Conservation (phyloP, 2,113 vertebrate genomes). For the Rhombomys opimus region DNA sequence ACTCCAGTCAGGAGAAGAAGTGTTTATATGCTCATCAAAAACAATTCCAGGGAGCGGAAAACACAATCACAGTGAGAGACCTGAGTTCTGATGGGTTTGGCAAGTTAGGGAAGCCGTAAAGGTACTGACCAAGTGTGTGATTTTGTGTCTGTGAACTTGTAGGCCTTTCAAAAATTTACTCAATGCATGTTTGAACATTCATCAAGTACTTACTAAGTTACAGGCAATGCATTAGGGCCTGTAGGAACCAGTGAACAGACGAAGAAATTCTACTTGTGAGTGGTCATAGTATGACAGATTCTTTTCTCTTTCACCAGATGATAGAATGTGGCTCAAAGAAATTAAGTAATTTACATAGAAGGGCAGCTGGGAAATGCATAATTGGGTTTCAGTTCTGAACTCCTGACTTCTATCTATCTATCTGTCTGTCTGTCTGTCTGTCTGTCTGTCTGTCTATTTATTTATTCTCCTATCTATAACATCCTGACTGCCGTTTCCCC, state of each 20-base stretch:
- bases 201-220: not conserved
- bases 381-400: not conserved
- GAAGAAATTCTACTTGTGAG: not conserved
- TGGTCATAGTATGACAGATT: not conserved
- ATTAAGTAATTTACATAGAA: not conserved
- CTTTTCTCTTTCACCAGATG: not conserved
- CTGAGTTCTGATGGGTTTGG: not conserved
- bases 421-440: not conserved
- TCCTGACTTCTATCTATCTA: not conserved
- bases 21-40: not conserved
- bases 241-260: not conserved
- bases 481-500: not conserved
- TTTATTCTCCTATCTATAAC: too few species aligned
- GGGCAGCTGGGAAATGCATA: not conserved
- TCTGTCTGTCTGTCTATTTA: not conserved
- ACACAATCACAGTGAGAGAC: not conserved
- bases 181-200: not conserved
- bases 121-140: not conserved
- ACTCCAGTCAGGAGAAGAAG: not conserved
- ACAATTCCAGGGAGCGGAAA: not conserved
- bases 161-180: constrained; percentile 1
- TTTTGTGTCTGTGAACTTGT: not conserved
- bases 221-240: not conserved
- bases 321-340: not conserved
- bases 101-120: not conserved